These are phyloP conservation scores for Oncorhynchus tshawytscha DNA, from an alignment of 2,113 vertebrate species.

Conservation along the genomic window DNA sequence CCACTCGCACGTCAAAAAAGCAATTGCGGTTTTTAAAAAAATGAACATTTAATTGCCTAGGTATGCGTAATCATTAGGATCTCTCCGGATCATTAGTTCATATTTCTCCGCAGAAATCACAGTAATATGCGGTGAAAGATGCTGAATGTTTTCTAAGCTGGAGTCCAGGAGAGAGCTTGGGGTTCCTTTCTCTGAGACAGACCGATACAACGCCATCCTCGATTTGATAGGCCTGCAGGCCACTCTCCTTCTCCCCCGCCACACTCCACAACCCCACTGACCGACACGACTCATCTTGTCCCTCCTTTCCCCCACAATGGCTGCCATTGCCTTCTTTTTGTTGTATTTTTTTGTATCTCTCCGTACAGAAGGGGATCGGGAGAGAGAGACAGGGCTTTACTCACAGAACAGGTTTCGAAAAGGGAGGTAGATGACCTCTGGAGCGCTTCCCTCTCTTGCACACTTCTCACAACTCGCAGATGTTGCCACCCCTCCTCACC, in stretches of 20 bases:
- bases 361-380: slow-evolving; percentile 57
- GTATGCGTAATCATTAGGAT: slow-evolving; percentile 46
- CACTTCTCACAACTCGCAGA: slow-evolving; percentile 57
- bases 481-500: slow-evolving; percentile 30
- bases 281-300: slow-evolving; percentile 25
- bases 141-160: neutral
- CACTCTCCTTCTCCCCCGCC: neutral
- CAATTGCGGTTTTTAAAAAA: neutral
- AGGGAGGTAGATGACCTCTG: slow-evolving; percentile 63
- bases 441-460: slow-evolving; percentile 46
- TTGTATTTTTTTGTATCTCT: slow-evolving; percentile 26
- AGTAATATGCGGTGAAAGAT: neutral
- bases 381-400: slow-evolving; percentile 43
- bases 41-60: slow-evolving; percentile 34
- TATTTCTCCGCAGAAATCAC: neutral
- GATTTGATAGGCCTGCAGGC: slow-evolving; percentile 38
- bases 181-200: slow-evolving; percentile 1
- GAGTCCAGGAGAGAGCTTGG: slow-evolving; percentile 22
- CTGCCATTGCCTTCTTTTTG: slow-evolving; percentile 55
- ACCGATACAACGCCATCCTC: slow-evolving; percentile 25
- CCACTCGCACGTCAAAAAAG: neutral
- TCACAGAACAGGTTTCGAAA: slow-evolving; percentile 54
- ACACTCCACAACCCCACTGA: neutral
- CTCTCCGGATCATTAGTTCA: slow-evolving; percentile 4
- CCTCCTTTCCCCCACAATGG: slow-evolving; percentile 62